phyloP scores from a whole-genome alignment of 64 coral and sea anemone genomes.

The Actinia equina region DNA sequence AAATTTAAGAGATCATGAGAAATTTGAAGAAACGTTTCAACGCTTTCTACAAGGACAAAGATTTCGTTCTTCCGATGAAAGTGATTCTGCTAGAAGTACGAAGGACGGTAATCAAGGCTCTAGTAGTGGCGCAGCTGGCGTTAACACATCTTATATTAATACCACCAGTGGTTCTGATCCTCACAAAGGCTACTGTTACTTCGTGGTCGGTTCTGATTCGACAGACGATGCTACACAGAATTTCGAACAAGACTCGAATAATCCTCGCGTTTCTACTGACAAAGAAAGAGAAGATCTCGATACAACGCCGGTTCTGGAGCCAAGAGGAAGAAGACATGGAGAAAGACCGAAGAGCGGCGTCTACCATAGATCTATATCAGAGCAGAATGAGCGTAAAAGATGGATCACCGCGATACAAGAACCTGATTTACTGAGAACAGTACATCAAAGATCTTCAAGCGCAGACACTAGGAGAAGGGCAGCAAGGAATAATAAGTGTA shows the following conservation, averaged over 20 bases:
- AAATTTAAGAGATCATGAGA: neutral
- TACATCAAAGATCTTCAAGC: neutral
- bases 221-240: neutral
- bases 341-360: neutral
- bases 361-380: neutral
- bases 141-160: neutral
- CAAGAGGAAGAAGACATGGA: neutral
- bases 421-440: neutral
- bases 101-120: neutral
- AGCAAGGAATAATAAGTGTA: neutral
- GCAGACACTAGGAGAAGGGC: neutral
- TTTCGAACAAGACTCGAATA: neutral
- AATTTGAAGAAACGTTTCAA: neutral
- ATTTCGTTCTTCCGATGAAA: neutral
- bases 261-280: neutral
- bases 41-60: neutral
- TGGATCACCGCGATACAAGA: neutral
- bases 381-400: constrained; percentile 5
- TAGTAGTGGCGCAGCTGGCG: neutral
- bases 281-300: neutral
- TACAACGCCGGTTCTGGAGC: neutral
- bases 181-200: neutral
- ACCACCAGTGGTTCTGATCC: neutral
- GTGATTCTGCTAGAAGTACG: neutral
- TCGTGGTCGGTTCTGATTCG: neutral